A percentile compares a stretch with the other conserved stretches of the same genome.
Evolutionary conservation across 2,797 vertebrate species (phyloP).

Genomic region (Pseudomugil gertrudae): DNA sequence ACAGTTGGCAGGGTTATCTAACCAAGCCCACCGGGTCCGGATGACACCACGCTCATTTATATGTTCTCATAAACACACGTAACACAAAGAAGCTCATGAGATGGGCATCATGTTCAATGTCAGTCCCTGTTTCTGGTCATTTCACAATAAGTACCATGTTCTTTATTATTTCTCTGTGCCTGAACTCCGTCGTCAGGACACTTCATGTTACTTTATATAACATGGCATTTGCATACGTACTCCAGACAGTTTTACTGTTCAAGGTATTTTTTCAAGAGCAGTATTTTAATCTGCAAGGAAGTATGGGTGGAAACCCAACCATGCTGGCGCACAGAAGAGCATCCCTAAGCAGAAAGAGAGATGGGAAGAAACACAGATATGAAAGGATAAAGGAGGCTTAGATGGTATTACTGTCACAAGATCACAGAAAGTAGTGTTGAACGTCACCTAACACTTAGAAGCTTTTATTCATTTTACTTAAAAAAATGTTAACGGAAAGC

Average conservation of each 20-base stretch:
- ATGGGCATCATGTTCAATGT: constrained; percentile 3
- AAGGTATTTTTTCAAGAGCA: constrained; percentile 17
- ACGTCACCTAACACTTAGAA: constrained; percentile 52
- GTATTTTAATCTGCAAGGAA: constrained; percentile 35
- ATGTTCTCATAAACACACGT: constrained; percentile 29
- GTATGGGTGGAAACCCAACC: constrained; percentile 25
- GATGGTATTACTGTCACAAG: constrained; percentile 53
- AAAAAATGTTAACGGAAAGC: background rate
- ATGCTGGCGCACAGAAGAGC: constrained; percentile 34
- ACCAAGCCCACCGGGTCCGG: constrained; percentile 36
- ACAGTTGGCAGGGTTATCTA: constrained; percentile 47
- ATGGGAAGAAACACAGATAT: constrained; percentile 34
- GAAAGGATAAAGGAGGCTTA: constrained; percentile 46
- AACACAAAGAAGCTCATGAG: constrained; percentile 25
- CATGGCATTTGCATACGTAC: constrained; percentile 2
- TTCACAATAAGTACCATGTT: constrained; percentile 14
- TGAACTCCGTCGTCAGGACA: background rate
- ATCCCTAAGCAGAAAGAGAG: constrained; percentile 1
- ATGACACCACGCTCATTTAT: constrained; percentile 46
- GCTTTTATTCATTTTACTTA: constrained; percentile 22
- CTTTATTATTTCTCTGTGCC: constrained; percentile 13
- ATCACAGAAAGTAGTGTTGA: constrained; percentile 41
- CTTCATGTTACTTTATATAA: background rate
- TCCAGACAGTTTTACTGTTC: constrained; percentile 3
- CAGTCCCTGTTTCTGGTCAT: constrained; percentile 9